Percentiles rank a stretch among this genome's conserved stretches.
These are phyloP conservation scores for Dreissena polymorpha DNA, from an alignment of 1,140 invertebrate species.

Conservation along the genomic window DNA sequence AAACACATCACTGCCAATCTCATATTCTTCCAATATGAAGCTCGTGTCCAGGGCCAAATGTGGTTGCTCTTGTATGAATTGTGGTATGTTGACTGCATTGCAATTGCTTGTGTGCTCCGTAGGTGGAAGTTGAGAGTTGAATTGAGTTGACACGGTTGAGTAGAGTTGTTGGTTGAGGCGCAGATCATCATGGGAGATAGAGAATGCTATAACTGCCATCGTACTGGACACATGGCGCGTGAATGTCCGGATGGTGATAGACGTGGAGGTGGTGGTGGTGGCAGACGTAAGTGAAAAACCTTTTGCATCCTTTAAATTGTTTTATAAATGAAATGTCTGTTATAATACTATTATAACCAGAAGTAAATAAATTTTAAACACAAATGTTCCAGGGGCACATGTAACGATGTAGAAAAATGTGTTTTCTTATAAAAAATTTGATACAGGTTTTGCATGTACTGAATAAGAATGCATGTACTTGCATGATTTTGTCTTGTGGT, in stretches of 20 bases:
- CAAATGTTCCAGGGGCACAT: too few species aligned
- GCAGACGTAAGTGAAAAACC: constrained; percentile 3
- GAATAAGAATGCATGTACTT: too few species aligned
- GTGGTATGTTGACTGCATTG: constrained; percentile 9
- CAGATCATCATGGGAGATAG: constrained; percentile 35
- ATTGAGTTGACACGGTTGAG: constrained; percentile 34
- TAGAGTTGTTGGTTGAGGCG: neutral
- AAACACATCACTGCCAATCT: constrained; percentile 31
- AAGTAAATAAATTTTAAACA: too few species aligned
- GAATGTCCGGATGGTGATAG: constrained; percentile 34
- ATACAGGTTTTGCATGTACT: too few species aligned
- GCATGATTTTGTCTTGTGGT: too few species aligned
- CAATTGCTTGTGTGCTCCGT: constrained; percentile 51
- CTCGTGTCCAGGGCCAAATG: constrained; percentile 47
- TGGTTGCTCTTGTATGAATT: constrained; percentile 15
- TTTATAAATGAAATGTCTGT: too few species aligned
- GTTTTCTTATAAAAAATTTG: too few species aligned
- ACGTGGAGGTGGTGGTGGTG: constrained; percentile 12
- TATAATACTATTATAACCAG: too few species aligned
- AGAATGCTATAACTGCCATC: constrained; percentile 44
- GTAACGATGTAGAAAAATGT: too few species aligned
- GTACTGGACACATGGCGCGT: constrained; percentile 44
- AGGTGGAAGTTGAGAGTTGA: constrained; percentile 54
- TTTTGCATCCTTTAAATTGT: too few species aligned
- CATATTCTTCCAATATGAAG: constrained; percentile 46